Base-by-base conservation (phyloP, 1,140 invertebrate genomes). In the Eumaeus atala region DNA sequence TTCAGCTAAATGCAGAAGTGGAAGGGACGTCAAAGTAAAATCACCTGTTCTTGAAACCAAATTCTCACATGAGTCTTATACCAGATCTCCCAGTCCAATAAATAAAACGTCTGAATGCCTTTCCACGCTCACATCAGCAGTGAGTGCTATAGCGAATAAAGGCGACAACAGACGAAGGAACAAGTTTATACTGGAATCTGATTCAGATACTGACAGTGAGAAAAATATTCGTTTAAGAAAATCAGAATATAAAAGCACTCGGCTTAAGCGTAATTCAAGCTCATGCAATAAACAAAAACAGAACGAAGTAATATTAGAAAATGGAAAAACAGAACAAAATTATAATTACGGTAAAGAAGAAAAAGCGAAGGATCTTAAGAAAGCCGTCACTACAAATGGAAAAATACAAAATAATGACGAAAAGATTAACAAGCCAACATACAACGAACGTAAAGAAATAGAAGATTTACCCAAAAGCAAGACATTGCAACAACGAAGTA, bases 1-100 rank as follows among this genome's bases (percentile, higher is more conserved):
- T n/a, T 95, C 93, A 44, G 94, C 95, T 2, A 93, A 94, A 81
- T 95, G 92, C 73, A 90, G 94, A 67, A 95, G 93, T 74, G 95
- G 93, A 35, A 89, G 90, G 70, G 92, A 92, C 80, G 80, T 76
- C 48, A 91, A 91, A 73, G 89, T 91, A 16, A 91, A 91, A n/a
- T 92, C 91, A 42, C 90, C 91, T 33, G 79, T 93, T 57, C 90
- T 93, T 61, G 91, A 92, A 79, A 87, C 90, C 58, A 92, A 91
- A 73, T 90, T 91, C 70, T 87, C 89, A 11, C 89, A 90, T 62
- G 84, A 87, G 75, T 74, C 82, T 61, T 65, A 67, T 64, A 72
- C 81, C 70, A 84, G 75, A 58, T 65, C 81, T 61, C 72, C 81
- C 58, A 79, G 80, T 75, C 80, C 84, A 67, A 69, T 60, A 62